Conservation (phyloP, 2,113 vertebrate genomes). For the Etia nguti region DNA sequence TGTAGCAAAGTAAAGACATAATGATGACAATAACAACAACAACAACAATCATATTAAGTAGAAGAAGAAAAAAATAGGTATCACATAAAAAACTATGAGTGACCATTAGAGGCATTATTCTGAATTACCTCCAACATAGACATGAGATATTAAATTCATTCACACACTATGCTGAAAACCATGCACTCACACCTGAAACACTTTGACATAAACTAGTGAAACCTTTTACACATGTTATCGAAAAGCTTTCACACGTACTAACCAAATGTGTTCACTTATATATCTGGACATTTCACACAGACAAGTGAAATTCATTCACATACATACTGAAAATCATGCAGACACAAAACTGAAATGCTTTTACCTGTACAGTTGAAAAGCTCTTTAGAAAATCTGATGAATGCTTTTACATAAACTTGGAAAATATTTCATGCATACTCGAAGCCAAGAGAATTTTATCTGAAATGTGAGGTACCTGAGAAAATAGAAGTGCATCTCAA, state of each 20-base stretch:
- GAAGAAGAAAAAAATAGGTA: background rate
- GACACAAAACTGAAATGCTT: background rate
- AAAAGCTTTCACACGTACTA: fast-evolving
- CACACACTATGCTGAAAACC: background rate
- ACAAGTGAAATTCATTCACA: background rate
- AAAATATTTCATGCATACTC: background rate
- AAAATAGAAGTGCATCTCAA: background rate
- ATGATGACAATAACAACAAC: background rate
- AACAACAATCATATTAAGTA: too few relatives aligned
- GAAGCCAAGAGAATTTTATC: background rate
- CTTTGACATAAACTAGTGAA: background rate
- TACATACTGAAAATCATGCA: background rate
- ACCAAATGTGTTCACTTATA: background rate
- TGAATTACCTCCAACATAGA: background rate
- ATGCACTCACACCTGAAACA: background rate
- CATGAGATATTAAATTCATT: background rate
- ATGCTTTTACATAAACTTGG: background rate
- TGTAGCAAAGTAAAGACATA: background rate
- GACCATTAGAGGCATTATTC: background rate
- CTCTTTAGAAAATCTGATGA: background rate
- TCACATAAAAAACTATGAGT: background rate
- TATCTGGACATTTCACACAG: background rate
- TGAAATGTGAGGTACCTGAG: background rate
- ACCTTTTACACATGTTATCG: fast-evolving
- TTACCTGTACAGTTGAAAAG: background rate